Evolutionary conservation across 2,113 vertebrate species (phyloP), one percentile per base, ranked within the genome.

Genomic region (Megalops atlanticus): DNA sequence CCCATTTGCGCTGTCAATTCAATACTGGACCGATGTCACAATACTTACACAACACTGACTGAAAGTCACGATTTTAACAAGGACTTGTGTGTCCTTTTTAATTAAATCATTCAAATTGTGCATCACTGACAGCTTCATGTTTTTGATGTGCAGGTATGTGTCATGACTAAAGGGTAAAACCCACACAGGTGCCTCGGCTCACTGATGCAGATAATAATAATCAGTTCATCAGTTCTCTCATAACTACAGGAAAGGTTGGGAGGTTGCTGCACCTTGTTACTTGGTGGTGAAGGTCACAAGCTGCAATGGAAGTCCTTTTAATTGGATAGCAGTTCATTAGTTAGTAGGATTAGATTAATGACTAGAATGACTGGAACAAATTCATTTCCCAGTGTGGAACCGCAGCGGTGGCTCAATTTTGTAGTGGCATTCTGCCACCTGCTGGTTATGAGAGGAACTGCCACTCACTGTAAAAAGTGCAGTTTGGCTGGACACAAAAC

Each of bases 401-500:
- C 16, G n/a, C 11, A 39, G 36, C 49, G 21, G 33, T 54, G 40
- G 15, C 47, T 36, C 47, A 47, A 1, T 77, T 77, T 39, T 43
- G 2, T 43, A 36, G 58, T 33, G 64, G 31, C 38, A 47, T 76
- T 11, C 40, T 49, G 43, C 77, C 82, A 39, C 58, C 74, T 81
- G 74, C 81, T 82, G 77, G 6, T 12, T 16, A 15, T 43, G 54
- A 31, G 40, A 18, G 40, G 54, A 76, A 69, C 35, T 27, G 3
- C 6, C 75, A 38, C 10, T 18, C 21, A 15, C 27, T 40, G 31
- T 18, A 31, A 73, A 36, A 82, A 83, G 81, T 52, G n/a, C n/a
- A 69, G 85, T 83, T 87, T 90, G 91, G 80, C 88, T 84, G 79
- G 41, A 72, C 43, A 49, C 68, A 33, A 68, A n/a, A 74, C 14